Conservation (phyloP, 1,140 invertebrate genomes). For the Lepidurus packardi region DNA sequence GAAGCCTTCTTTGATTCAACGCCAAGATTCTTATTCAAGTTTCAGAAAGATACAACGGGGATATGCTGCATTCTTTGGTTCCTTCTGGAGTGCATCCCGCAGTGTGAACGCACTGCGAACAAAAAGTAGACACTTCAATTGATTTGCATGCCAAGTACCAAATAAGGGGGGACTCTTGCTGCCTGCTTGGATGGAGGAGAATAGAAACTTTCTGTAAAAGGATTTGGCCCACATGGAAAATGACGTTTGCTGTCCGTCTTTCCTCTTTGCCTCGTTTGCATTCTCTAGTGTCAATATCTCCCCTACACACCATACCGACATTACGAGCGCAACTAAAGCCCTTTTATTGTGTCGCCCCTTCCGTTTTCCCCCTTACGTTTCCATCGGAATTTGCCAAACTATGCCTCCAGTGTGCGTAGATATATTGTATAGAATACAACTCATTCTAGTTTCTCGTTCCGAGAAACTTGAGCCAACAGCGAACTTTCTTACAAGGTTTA, state of each 20-base stretch:
- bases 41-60: background rate
- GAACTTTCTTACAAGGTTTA: background rate
- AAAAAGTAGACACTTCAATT: conserved; percentile 22
- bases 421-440: background rate
- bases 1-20: background rate
- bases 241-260: conserved; percentile 6
- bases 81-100: conserved; percentile 1
- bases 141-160: conserved; percentile 14
- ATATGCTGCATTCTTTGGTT: background rate
- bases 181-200: background rate
- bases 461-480: background rate
- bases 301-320: background rate
- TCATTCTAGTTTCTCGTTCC: background rate
- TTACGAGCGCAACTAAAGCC: conserved; percentile 1
- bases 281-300: background rate
- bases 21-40: background rate
- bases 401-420: background rate
- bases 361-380: background rate
- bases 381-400: background rate
- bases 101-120: conserved; percentile 8
- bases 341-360: background rate
- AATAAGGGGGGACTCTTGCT: background rate
- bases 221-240: conserved; percentile 14
- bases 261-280: background rate
- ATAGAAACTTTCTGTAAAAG: background rate